Percentiles rank a stretch among this genome's conserved stretches.
Conservation (phyloP, 1,140 invertebrate species). For the Drosophila arawakana region DNA sequence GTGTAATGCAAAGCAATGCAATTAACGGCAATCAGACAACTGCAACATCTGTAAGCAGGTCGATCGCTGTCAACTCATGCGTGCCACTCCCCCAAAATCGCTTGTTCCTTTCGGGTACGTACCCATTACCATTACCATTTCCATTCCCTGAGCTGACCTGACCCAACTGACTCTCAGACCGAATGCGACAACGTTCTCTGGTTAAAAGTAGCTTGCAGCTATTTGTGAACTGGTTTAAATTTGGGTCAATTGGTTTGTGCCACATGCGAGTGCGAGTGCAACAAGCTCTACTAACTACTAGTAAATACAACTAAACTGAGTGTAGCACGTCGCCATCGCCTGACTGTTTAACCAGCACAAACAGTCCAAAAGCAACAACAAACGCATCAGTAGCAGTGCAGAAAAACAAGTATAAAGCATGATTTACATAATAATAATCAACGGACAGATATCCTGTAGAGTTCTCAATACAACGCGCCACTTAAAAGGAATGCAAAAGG, state of each 20-base stretch:
- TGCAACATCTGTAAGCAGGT: neutral
- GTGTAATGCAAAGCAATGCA: conserved; percentile 44
- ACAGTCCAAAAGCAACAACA: conserved; percentile 20
- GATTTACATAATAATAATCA: neutral
- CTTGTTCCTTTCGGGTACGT: neutral
- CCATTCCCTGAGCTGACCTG: neutral
- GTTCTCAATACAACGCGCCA: too few species aligned
- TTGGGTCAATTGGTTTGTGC: conserved; percentile 78
- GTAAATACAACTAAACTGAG: conserved; percentile 28
- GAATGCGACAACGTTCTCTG: conserved; percentile 18
- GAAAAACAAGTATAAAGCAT: conserved; percentile 6
- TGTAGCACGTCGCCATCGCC: conserved; percentile 7
- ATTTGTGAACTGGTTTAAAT: conserved; percentile 73
- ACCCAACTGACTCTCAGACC: neutral
- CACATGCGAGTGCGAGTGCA: conserved; percentile 52
- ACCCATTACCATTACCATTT: neutral
- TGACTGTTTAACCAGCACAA: conserved; percentile 30
- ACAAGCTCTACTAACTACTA: conserved; percentile 26
- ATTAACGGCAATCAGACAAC: conserved; percentile 46
- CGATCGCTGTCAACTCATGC: neutral
- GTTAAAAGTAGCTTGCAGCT: conserved; percentile 70
- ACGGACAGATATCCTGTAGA: conserved; percentile 13
- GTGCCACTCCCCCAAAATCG: neutral
- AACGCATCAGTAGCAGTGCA: neutral
- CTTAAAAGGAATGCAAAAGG: too few species aligned